phyloP scores from a whole-genome alignment of 2,113 vertebrate genomes.

The Nerophis ophidion region DNA sequence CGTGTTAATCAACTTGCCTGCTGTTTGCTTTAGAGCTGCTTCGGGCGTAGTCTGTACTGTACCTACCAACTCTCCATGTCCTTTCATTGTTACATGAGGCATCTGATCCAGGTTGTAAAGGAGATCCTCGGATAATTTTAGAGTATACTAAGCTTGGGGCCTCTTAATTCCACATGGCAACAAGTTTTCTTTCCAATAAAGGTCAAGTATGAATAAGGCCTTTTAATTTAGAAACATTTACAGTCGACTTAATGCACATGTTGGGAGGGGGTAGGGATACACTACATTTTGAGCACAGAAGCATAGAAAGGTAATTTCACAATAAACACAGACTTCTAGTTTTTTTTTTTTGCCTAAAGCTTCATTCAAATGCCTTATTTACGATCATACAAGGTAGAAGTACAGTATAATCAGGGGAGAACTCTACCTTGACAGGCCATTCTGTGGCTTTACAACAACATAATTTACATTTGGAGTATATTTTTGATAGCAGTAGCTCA shows the following conservation, averaged over 20 bases:
- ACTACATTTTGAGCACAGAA: constrained; percentile 31
- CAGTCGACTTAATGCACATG: constrained; percentile 20
- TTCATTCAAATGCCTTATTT: constrained; percentile 47
- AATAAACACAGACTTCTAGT: constrained; percentile 35
- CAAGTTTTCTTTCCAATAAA: not conserved
- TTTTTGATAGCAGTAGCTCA: constrained; percentile 28
- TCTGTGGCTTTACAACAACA: constrained; percentile 29
- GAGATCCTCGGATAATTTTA: not conserved
- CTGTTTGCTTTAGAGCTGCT: not conserved
- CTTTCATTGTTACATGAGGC: not conserved
- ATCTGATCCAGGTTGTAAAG: not conserved
- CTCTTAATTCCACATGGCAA: too few relatives aligned
- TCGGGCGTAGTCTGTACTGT: not conserved
- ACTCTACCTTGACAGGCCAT: constrained; percentile 19
- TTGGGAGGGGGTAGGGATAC: not conserved
- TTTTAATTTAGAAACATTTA: constrained; percentile 61
- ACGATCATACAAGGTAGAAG: not conserved
- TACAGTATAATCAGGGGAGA: constrained; percentile 2
- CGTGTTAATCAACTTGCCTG: not conserved
- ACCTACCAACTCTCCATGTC: not conserved
- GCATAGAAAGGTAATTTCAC: constrained; percentile 38
- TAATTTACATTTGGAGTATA: constrained; percentile 21
- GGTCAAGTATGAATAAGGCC: constrained; percentile 42
- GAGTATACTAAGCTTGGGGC: too few relatives aligned
- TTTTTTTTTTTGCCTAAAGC: constrained; percentile 22